Evolutionary conservation across 2,888 invertebrate species (phyloP).

Genomic region (Stomorhina lunata): DNA sequence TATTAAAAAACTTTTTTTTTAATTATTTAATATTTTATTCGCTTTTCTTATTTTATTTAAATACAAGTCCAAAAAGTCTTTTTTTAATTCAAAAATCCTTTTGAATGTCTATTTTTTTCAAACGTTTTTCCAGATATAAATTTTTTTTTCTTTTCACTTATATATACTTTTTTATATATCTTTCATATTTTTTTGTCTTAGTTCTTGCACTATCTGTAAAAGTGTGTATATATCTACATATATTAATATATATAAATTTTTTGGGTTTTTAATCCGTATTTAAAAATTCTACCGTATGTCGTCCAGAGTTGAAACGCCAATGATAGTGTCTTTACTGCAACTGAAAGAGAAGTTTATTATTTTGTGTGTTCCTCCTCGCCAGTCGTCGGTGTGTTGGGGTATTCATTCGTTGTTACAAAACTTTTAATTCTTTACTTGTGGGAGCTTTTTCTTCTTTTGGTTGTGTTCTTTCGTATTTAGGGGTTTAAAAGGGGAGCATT

Average conservation of each 20-base stretch:
- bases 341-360: conserved; percentile 73
- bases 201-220: conserved; percentile 68
- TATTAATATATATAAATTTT: conserved; percentile 27
- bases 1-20: conserved; percentile 40
- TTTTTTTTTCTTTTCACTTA: conserved; percentile 68
- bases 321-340: conserved; percentile 76
- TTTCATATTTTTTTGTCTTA: neutral
- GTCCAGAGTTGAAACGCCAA: conserved; percentile 80
- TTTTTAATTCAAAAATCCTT: conserved; percentile 12
- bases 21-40: conserved; percentile 46
- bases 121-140: neutral
- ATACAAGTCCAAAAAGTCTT: neutral
- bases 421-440: conserved; percentile 14
- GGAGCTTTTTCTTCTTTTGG: conserved; percentile 8
- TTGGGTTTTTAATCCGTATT: conserved; percentile 74
- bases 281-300: conserved; percentile 66
- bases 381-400: conserved; percentile 53
- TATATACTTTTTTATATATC: conserved; percentile 55
- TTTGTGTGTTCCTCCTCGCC: conserved; percentile 65
- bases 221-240: neutral
- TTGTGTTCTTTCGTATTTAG: conserved; percentile 33
- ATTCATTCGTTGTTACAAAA: conserved; percentile 37
- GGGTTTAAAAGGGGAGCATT: conserved; percentile 32
- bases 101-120: neutral
- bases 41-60: conserved; percentile 17